phyloP scores from a whole-genome alignment of 2,888 invertebrate species.

The Standfussiana lucernea region DNA sequence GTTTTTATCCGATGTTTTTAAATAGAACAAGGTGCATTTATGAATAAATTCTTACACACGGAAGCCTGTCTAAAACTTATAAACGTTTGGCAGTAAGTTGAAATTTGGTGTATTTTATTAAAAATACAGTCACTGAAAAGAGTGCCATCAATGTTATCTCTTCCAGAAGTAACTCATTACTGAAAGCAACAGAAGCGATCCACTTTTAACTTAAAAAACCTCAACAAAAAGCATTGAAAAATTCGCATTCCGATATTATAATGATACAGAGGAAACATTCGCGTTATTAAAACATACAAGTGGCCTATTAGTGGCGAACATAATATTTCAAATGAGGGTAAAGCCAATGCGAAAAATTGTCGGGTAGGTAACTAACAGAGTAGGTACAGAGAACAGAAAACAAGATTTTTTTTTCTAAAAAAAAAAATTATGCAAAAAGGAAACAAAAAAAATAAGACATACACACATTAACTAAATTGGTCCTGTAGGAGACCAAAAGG shows the following conservation, averaged over 20 bases:
- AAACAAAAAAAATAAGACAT: not conserved
- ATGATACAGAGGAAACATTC: slow-evolving; percentile 69
- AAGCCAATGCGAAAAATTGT: slow-evolving; percentile 76
- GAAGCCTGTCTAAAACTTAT: not conserved
- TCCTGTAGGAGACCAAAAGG: not conserved
- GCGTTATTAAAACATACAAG: slow-evolving; percentile 80
- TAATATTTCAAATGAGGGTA: slow-evolving; percentile 72
- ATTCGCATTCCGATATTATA: slow-evolving; percentile 65
- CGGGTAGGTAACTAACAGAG: slow-evolving; percentile 71
- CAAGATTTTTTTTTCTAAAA: too few relatives aligned
- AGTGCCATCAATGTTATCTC: slow-evolving; percentile 2
- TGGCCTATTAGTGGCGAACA: slow-evolving; percentile 85
- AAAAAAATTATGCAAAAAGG: not conserved
- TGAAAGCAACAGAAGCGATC: slow-evolving; percentile 19
- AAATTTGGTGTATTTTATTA: not conserved
- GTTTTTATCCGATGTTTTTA: not conserved
- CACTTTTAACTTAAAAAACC: slow-evolving; percentile 36
- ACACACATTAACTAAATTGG: not conserved
- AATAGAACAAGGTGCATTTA: not conserved
- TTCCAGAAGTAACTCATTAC: slow-evolving; percentile 12
- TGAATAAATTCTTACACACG: not conserved
- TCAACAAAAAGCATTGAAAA: slow-evolving; percentile 54
- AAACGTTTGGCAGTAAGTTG: too few relatives aligned
- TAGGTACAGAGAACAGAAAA: not conserved
- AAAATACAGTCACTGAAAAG: not conserved